Conservation (phyloP, 2,797 vertebrate genomes). For the Bryconaethiops microstoma region DNA sequence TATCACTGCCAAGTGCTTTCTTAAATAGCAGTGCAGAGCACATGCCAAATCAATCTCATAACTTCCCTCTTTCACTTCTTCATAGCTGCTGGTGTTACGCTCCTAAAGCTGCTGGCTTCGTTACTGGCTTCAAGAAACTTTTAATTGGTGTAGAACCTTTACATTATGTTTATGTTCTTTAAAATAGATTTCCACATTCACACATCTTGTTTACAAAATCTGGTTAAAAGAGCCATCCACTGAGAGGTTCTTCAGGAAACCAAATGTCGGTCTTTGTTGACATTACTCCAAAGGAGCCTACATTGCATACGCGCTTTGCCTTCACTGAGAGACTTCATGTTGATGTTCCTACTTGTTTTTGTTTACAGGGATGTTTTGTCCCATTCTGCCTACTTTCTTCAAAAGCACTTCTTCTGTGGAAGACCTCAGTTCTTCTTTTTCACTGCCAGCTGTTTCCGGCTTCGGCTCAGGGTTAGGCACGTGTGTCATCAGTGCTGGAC, state of each 20-base stretch:
- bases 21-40: constrained; percentile 45
- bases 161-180: too few species aligned
- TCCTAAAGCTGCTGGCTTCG: neutral
- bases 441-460: constrained; percentile 61
- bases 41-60: constrained; percentile 69
- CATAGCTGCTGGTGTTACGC: constrained; percentile 64
- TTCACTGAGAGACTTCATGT: constrained; percentile 42
- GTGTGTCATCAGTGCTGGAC: too few species aligned
- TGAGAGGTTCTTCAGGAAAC: neutral
- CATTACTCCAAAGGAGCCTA: neutral
- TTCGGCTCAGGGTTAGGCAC: constrained; percentile 42
- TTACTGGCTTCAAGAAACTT: neutral
- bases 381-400: constrained; percentile 48
- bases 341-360: constrained; percentile 25
- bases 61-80: constrained; percentile 85
- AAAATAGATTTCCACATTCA: too few species aligned
- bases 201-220: too few species aligned
- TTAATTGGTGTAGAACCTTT: too few species aligned
- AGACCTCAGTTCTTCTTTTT: constrained; percentile 60
- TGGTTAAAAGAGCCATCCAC: too few species aligned
- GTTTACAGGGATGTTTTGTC: constrained; percentile 32
- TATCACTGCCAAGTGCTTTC: constrained; percentile 40
- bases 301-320: constrained; percentile 42
- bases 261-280: neutral
- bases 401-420: constrained; percentile 50